Evolutionary conservation across 2,888 invertebrate genomes (phyloP).

Genomic region (Gryllus longicercus): DNA sequence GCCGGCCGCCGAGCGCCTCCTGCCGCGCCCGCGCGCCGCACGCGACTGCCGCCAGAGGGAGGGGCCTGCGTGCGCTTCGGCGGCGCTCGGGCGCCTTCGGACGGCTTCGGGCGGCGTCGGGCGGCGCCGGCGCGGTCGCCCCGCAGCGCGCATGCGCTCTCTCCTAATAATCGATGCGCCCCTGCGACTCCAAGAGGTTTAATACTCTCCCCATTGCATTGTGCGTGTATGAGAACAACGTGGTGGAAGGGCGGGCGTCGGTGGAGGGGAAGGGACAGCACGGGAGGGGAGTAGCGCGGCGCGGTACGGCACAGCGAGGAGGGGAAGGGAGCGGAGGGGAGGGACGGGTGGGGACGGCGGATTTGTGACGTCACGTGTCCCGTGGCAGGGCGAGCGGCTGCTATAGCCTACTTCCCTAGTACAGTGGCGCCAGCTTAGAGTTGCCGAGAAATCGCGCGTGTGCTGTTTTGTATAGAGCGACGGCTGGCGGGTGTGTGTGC

Average conservation of each 20-base stretch:
- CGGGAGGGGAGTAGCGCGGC: background rate
- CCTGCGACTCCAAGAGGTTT: background rate
- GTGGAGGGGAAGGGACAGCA: background rate
- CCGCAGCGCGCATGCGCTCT: constrained; percentile 1
- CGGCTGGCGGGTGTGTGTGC: constrained; percentile 10
- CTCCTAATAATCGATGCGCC: background rate
- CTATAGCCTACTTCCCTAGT: constrained; percentile 17
- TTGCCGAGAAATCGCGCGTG: constrained; percentile 2
- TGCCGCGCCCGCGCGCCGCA: background rate
- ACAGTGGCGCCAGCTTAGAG: constrained; percentile 17
- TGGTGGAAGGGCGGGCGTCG: background rate
- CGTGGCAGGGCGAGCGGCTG: background rate
- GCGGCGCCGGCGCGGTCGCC: background rate
- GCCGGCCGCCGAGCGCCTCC: background rate
- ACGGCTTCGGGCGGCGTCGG: background rate
- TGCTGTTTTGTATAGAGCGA: background rate
- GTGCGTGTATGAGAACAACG: constrained; percentile 11
- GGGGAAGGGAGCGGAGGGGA: background rate
- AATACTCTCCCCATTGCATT: background rate
- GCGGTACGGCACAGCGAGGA: background rate
- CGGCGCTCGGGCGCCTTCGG: background rate
- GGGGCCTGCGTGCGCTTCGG: background rate
- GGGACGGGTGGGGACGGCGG: background rate
- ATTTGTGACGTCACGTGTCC: constrained; percentile 17
- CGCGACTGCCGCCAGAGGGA: constrained; percentile 11